A percentile compares a stretch with the other conserved stretches of the same genome.
phyloP scores from a whole-genome alignment of 1,140 invertebrate genomes.

The Drosophila pseudoobscura region DNA sequence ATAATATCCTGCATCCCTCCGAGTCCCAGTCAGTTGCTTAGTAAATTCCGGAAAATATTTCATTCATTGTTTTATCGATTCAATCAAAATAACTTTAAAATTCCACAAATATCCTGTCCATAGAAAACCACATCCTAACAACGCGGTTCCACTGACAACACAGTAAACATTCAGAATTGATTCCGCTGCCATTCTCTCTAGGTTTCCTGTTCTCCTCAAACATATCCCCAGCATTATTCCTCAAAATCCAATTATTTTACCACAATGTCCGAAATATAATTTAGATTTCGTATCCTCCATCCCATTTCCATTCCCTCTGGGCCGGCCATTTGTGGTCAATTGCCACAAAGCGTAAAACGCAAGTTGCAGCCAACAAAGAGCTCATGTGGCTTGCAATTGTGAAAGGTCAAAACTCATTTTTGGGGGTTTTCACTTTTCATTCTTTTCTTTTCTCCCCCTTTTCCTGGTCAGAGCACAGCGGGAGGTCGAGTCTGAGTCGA shows the following conservation, averaged over 20 bases:
- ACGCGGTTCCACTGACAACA: too few relatives aligned
- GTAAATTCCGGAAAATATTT: not conserved
- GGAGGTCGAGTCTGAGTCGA: slow-evolving; percentile 22
- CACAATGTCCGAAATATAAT: slow-evolving; percentile 75
- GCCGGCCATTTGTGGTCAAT: slow-evolving; percentile 68
- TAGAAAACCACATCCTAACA: too few relatives aligned
- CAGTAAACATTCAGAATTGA: slow-evolving; percentile 16
- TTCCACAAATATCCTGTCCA: not conserved
- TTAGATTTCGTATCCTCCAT: slow-evolving; percentile 61
- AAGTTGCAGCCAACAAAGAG: slow-evolving; percentile 60
- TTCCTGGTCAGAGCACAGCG: slow-evolving; percentile 23
- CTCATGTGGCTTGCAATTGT: slow-evolving; percentile 66
- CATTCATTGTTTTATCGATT: too few relatives aligned
- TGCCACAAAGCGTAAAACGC: slow-evolving; percentile 40
- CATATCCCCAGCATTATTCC: slow-evolving; percentile 7
- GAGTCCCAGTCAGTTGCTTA: too few relatives aligned
- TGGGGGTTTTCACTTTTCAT: slow-evolving; percentile 59
- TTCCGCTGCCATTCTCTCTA: slow-evolving; percentile 14
- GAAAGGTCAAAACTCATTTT: slow-evolving; percentile 65
- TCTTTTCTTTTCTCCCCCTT: slow-evolving; percentile 23
- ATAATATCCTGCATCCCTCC: too few relatives aligned
- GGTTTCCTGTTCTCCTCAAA: slow-evolving; percentile 4
- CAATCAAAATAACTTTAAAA: slow-evolving; percentile 8
- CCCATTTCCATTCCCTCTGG: not conserved
- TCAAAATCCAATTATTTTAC: slow-evolving; percentile 73